Percentiles rank a stretch among this genome's conserved stretches.
phyloP scores from a whole-genome alignment of 1,140 invertebrate genomes.

The Pomacea maculata region DNA sequence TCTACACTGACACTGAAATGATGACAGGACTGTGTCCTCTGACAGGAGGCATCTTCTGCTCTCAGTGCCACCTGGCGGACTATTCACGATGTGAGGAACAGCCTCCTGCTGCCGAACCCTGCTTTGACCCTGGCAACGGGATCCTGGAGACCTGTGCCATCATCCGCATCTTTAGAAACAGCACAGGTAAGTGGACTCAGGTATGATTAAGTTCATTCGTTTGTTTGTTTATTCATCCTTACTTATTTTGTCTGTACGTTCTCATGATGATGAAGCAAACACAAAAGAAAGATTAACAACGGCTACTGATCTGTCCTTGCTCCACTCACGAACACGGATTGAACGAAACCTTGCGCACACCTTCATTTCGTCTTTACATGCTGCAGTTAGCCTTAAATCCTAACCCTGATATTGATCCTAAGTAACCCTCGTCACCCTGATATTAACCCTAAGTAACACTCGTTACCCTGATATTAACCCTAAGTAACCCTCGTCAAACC shows the following conservation, averaged over 20 bases:
- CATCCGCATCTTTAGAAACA: slow-evolving; percentile 2
- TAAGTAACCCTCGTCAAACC: background rate
- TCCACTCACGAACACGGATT: background rate
- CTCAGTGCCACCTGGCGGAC: slow-evolving; percentile 7
- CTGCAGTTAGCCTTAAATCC: background rate
- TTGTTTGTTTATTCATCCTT: background rate
- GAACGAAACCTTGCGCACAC: background rate
- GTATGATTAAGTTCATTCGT: background rate
- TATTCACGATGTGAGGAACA: slow-evolving; percentile 7
- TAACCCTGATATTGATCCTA: background rate
- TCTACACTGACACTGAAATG: background rate
- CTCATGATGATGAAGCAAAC: background rate
- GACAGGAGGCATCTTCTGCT: slow-evolving; percentile 15
- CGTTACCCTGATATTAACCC: background rate
- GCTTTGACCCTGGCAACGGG: slow-evolving; percentile 17
- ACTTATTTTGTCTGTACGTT: background rate
- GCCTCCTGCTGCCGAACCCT: slow-evolving; percentile 4
- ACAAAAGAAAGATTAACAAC: background rate
- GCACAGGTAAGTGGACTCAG: background rate
- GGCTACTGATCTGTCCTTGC: background rate
- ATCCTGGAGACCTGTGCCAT: slow-evolving; percentile 13
- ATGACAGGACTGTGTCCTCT: too few species aligned
- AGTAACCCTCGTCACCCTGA: too few species aligned
- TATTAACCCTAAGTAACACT: too few species aligned
- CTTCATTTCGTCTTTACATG: background rate